Evolutionary conservation across 2,113 vertebrate genomes (phyloP).

Genomic region (Pandion haliaetus): DNA sequence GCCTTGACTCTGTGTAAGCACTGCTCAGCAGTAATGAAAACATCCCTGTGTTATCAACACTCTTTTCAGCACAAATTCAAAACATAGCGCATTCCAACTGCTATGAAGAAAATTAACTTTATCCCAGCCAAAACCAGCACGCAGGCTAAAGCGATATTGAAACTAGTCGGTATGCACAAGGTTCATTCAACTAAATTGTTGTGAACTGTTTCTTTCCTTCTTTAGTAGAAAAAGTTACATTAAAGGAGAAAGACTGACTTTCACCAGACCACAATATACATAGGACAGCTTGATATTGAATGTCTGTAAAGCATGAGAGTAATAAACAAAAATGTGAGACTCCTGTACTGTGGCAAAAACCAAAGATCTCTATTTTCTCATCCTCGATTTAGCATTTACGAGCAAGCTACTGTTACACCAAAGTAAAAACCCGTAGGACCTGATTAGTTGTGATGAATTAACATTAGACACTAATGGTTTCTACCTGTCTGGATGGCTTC

Average conservation of each 20-base stretch:
- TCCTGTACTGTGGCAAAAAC: neutral
- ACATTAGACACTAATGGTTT: neutral
- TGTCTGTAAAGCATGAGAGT: neutral
- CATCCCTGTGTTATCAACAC: no score
- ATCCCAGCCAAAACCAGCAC: no score
- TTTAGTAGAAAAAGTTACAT: neutral
- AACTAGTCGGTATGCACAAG: neutral
- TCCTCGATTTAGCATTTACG: neutral
- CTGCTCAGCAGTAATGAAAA: no score
- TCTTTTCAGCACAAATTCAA: no score
- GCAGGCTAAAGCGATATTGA: neutral
- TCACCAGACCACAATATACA: neutral
- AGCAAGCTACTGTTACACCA: neutral
- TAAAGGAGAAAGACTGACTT: neutral
- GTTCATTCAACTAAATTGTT: neutral
- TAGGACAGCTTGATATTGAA: neutral
- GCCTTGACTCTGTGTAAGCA: no score
- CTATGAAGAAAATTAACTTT: no score
- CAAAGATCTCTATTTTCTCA: neutral
- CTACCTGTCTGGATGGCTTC: neutral
- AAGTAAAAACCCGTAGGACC: neutral
- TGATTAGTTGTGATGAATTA: conserved; percentile 4
- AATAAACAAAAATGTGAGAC: neutral
- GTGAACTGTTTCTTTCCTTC: neutral
- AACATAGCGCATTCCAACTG: no score